These are phyloP conservation scores for Catharus minimus DNA, from an alignment of 2,113 vertebrate species.

Conservation along the genomic window DNA sequence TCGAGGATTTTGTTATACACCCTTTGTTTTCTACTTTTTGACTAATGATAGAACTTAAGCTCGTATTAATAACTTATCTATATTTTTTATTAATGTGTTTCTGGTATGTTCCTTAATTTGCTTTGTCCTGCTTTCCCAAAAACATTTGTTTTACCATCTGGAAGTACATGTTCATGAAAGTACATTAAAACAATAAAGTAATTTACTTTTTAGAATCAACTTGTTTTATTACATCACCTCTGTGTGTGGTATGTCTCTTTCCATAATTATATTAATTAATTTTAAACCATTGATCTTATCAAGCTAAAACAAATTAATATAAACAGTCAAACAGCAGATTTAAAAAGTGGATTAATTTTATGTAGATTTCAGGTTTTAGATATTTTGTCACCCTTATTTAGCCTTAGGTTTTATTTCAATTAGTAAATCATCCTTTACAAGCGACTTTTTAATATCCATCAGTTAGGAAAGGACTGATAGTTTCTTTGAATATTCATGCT, in stretches of 20 bases:
- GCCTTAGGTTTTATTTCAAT: neutral
- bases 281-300: conserved; percentile 7
- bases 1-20: neutral
- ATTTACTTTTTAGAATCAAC: neutral
- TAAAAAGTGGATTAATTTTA: neutral
- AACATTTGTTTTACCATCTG: neutral
- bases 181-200: neutral
- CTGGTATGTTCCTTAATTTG: neutral
- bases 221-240: neutral
- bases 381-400: neutral
- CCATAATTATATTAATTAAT: neutral
- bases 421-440: neutral
- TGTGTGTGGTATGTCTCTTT: neutral
- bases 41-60: neutral
- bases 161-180: neutral
- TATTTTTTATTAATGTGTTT: neutral
- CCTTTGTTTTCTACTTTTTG: neutral
- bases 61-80: neutral
- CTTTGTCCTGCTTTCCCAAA: conserved; percentile 14
- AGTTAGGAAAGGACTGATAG: neutral
- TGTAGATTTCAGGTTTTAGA: neutral
- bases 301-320: conserved; percentile 1
- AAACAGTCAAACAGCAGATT: neutral
- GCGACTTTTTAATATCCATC: neutral
- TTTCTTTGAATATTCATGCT: neutral